Base-by-base conservation (phyloP, 2,888 invertebrate genomes). In the Rosalia funebris region DNA sequence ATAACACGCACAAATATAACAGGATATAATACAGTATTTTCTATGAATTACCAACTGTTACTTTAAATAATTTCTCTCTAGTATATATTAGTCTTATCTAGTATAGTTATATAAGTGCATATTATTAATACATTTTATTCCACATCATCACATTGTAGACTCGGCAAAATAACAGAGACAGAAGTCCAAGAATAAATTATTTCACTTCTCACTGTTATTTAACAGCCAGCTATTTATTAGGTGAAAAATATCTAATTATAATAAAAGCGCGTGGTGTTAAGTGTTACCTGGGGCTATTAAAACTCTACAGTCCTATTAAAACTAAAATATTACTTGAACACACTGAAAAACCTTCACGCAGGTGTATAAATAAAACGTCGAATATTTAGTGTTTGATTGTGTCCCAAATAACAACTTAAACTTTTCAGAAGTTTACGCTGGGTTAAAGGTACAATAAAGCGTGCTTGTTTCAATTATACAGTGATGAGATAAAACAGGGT, bases 281-380 rank as follows among this genome's bases (percentile, higher is more conserved):
- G 25, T 25, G 19, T 14, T 16, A 34, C 32, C 36, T 12, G 4
- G 10, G n/a, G n/a, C n/a, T n/a, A n/a, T n/a, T n/a, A 19, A 37
- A 37, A 5, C 10, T 36, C 32, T 36, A 25, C 47, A 10, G 25
- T 1, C 7, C 9, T 25, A 19, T 39, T 39, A 39, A 15, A 25
- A 20, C 9, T 39, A 34, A 65, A 64, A 55, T 53, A 72, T 50
- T 50, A 62, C 12, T 68, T 61, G 41, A 48, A 70, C 58, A 58
- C 65, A 59, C 68, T 65, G 57, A 31, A 46, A 65, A 62, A 53
- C 62, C 62, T 65, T 62, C 62, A 53, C 54, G 55, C 65, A 62
- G 62, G 58, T 62, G 58, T 60, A 62, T 58, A 65, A 65, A 65
- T 65, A 65, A 58, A 60, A 36, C 58, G 31, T 57, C 53, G 55